Percentiles rank a stretch among this genome's conserved stretches.
Evolutionary conservation across 2,888 invertebrate genomes (phyloP).

Genomic region (Leucophenga montana): DNA sequence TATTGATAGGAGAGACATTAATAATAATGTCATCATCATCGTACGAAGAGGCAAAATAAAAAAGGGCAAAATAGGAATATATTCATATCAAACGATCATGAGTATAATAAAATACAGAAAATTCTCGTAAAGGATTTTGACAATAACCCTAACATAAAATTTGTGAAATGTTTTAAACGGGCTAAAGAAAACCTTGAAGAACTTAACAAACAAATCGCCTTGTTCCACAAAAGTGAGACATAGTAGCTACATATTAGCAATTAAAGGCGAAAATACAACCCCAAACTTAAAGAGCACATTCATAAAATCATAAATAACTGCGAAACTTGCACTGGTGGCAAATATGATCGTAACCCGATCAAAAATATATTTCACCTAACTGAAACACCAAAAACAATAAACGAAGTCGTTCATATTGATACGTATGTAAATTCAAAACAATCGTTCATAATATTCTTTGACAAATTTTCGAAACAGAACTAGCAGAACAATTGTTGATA

Average conservation of each 20-base stretch:
- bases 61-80: constrained; percentile 35
- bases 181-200: constrained; percentile 35
- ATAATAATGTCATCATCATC: constrained; percentile 25
- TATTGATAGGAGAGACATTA: constrained; percentile 31
- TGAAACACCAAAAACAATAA: too few relatives aligned
- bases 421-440: too few relatives aligned
- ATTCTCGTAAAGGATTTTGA: constrained; percentile 29
- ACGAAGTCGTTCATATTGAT: too few relatives aligned
- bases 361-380: too few relatives aligned
- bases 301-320: too few relatives aligned
- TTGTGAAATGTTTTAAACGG: constrained; percentile 39
- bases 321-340: too few relatives aligned
- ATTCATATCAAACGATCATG: constrained; percentile 32
- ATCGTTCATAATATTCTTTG: neutral
- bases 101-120: constrained; percentile 35
- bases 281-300: constrained; percentile 14
- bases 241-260: neutral
- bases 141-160: neutral
- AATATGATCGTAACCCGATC: too few relatives aligned
- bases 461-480: neutral
- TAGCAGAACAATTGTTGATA: neutral
- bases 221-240: neutral
- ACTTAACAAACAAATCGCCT: constrained; percentile 34
- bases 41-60: constrained; percentile 24
- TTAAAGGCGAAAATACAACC: constrained; percentile 35